phyloP scores from a whole-genome alignment of 92 coral and sea anemone species.

The Chrysogorgia sp. region DNA sequence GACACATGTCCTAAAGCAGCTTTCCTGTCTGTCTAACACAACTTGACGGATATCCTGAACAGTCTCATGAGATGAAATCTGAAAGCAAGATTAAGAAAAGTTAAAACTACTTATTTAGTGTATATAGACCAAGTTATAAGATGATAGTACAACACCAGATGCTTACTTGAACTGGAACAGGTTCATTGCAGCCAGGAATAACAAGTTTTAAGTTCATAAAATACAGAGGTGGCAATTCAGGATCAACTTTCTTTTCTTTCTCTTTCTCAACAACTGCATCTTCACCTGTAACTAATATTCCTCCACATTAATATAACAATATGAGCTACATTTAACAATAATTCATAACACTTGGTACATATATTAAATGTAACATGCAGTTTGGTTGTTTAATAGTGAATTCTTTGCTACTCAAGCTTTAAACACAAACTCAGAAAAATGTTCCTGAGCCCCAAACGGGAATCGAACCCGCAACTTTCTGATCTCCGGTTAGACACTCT shows the following conservation, averaged over 20 bases:
- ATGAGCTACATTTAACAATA: no score
- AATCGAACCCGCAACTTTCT: no score
- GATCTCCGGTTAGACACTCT: no score
- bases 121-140: constrained; percentile 10
- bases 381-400: no score
- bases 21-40: constrained; percentile 92
- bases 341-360: neutral
- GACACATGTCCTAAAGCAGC: constrained; percentile 91
- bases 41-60: constrained; percentile 93
- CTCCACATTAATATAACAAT: neutral
- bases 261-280: neutral
- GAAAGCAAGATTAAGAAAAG: neutral
- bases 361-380: neutral
- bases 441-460: no score
- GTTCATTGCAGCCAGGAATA: constrained; percentile 91
- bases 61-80: constrained; percentile 94
- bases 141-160: neutral
- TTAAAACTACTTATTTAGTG: no score
- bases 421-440: no score
- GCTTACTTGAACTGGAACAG: constrained; percentile 80
- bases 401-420: no score
- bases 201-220: constrained; percentile 76
- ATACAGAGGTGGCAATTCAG: constrained; percentile 59
- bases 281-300: neutral
- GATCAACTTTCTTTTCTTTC: constrained; percentile 6